These are phyloP conservation scores for Amorpha juglandis DNA, from an alignment of 2,888 invertebrate species.

Conservation along the genomic window DNA sequence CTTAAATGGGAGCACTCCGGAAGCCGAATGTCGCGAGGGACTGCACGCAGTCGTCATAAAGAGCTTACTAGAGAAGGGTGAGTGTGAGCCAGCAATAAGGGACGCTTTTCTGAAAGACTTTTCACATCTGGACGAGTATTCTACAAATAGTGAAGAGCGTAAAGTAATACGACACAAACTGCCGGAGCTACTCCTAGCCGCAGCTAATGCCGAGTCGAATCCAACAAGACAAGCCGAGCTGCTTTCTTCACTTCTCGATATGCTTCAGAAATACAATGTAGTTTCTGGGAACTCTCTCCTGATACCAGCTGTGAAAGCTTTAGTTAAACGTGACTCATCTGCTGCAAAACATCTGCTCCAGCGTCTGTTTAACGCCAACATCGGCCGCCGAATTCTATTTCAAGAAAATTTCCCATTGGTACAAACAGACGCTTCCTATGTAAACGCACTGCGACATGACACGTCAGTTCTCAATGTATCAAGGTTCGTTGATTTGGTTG, in stretches of 20 bases:
- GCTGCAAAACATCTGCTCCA: slow-evolving; percentile 42
- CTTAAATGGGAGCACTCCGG: slow-evolving; percentile 54
- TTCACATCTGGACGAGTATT: slow-evolving; percentile 55
- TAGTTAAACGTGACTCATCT: slow-evolving; percentile 42
- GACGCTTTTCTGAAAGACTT: slow-evolving; percentile 52
- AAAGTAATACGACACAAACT: slow-evolving; percentile 39
- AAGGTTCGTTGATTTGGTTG: slow-evolving; percentile 40
- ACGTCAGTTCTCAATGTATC: slow-evolving; percentile 42
- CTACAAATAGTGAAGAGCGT: slow-evolving; percentile 50
- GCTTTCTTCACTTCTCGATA: slow-evolving; percentile 47
- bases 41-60: slow-evolving; percentile 63
- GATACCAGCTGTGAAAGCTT: slow-evolving; percentile 41
- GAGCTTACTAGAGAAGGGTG: slow-evolving; percentile 45
- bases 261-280: slow-evolving; percentile 48
- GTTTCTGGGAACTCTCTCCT: slow-evolving; percentile 42
- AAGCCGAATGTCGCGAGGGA: slow-evolving; percentile 59
- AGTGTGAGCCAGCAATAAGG: slow-evolving; percentile 40
- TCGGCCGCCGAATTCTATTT: slow-evolving; percentile 57
- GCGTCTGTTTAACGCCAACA: slow-evolving; percentile 47
- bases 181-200: slow-evolving; percentile 42
- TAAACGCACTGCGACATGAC: slow-evolving; percentile 64
- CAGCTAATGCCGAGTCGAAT: slow-evolving; percentile 38
- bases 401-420: slow-evolving; percentile 50
- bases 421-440: slow-evolving; percentile 54
- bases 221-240: slow-evolving; percentile 31